Evolutionary conservation across 2,797 vertebrate genomes (phyloP), one percentile per base, ranked within the genome.

Genomic region (Champsocephalus gunnari): DNA sequence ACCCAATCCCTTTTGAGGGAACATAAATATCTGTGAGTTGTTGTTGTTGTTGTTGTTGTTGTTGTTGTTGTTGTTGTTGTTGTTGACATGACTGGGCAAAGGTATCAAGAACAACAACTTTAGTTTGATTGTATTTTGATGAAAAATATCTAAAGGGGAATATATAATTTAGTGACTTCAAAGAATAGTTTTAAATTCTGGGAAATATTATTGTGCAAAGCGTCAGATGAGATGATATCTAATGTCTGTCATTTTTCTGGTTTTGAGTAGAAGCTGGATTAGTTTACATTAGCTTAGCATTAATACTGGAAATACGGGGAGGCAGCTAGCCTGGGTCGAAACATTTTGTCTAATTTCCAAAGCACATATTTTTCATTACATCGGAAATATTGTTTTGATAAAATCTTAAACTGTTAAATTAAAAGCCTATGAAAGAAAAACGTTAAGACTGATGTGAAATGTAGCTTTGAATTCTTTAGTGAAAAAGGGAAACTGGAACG

Each of bases 1-100:
- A 85, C 66, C 28, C 71, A 74, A 81, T 85, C 70, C 73, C 72
- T 74, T 71, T 77, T 14, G 5, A 58, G 70, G 45, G 60, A 77
- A 79, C 61, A 56, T 51, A 64, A 5, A 28, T 28, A 28, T 28
- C 28, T 28, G 28, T 28, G 28, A 28, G 66, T 75, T 56, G 57
- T 67, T 58, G 38, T 16, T 58, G 28, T 16, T 66, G 65, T 16
- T 58, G 28, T 16, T 66, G 65, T 16, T 58, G 28, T 16, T 66
- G 65, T 16, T 58, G 28, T n/a, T 16, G 19, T 19, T 19, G 19
- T 19, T 19, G 64, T 75, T 56, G 57, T 67, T 58, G 38, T 16
- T 58, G 28, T 16, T 66, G 65, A 75, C 57, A 50, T 66, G 47
- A 75, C 21, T 34, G 38, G n/a, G 9, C 57, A 67, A 57, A 76